Percentiles rank a stretch among this genome's conserved stretches.
Evolutionary conservation across 2,888 invertebrate genomes (phyloP).

Genomic region (Sesamia inferens): DNA sequence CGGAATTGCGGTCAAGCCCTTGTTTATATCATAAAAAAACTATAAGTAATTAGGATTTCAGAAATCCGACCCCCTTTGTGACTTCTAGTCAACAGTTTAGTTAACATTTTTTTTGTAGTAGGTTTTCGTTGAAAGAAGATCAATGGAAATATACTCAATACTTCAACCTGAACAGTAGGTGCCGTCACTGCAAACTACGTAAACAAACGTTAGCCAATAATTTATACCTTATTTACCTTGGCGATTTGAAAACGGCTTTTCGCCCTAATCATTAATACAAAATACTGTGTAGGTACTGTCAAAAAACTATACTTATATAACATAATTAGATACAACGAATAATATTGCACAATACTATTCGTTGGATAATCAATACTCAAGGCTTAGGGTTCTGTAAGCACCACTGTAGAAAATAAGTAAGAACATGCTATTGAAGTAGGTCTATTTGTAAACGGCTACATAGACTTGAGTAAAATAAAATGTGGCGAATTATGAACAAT

Average conservation of each 20-base stretch:
- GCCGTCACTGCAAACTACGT: slow-evolving; percentile 8
- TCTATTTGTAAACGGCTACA: no score
- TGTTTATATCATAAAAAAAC: no score
- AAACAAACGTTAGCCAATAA: slow-evolving; percentile 24
- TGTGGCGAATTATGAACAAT: no score
- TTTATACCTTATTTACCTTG: slow-evolving; percentile 49
- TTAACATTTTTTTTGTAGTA: not conserved
- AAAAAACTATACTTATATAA: slow-evolving; percentile 36
- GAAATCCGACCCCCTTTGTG: not conserved
- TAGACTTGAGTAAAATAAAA: no score
- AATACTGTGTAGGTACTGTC: slow-evolving; percentile 6
- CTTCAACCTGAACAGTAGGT: not conserved
- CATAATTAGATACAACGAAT: slow-evolving; percentile 26
- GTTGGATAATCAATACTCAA: not conserved
- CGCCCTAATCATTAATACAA: slow-evolving; percentile 12
- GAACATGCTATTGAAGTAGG: no score
- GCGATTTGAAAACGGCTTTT: slow-evolving; percentile 23
- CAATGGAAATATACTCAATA: slow-evolving; percentile 15
- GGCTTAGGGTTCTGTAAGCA: not conserved
- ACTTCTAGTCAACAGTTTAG: not conserved
- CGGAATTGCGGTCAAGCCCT: no score
- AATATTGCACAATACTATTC: slow-evolving; percentile 14
- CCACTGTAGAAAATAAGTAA: not conserved
- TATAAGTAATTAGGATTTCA: not conserved
- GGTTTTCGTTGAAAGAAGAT: not conserved